Conservation (phyloP, 2,888 invertebrate genomes). For the Drosophila mercatorum region DNA sequence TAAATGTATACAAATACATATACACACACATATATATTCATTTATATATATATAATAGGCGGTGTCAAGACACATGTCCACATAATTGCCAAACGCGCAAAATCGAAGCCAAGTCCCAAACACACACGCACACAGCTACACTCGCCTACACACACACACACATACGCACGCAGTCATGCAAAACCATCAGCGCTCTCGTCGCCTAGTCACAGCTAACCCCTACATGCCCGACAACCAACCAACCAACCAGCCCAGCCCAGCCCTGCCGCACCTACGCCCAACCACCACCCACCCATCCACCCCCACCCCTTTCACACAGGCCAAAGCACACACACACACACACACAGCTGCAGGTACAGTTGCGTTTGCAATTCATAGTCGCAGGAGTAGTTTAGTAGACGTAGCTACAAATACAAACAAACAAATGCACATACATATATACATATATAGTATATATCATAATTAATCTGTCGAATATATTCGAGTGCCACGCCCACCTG, state of each 20-base stretch:
- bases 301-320: constrained; percentile 7
- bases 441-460: constrained; percentile 34
- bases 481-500: constrained; percentile 30
- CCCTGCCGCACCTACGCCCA: neutral
- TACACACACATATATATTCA: constrained; percentile 25
- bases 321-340: constrained; percentile 27
- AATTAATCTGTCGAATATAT: constrained; percentile 69
- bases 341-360: constrained; percentile 63
- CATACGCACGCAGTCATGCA: constrained; percentile 28
- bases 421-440: neutral
- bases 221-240: constrained; percentile 32
- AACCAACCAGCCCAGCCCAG: constrained; percentile 1
- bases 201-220: constrained; percentile 53
- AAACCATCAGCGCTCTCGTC: constrained; percentile 46
- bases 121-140: constrained; percentile 19
- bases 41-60: constrained; percentile 55
- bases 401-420: constrained; percentile 24
- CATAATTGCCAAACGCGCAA: constrained; percentile 79
- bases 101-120: constrained; percentile 70
- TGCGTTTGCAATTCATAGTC: constrained; percentile 69
- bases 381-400: constrained; percentile 49
- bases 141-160: constrained; percentile 28
- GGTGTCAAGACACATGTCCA: constrained; percentile 76
- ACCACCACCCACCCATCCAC: neutral
- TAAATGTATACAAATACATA: constrained; percentile 11